Evolutionary conservation across 2,113 vertebrate species (phyloP), one percentile per base, ranked within the genome.

Genomic region (Elaphurus davidianus): DNA sequence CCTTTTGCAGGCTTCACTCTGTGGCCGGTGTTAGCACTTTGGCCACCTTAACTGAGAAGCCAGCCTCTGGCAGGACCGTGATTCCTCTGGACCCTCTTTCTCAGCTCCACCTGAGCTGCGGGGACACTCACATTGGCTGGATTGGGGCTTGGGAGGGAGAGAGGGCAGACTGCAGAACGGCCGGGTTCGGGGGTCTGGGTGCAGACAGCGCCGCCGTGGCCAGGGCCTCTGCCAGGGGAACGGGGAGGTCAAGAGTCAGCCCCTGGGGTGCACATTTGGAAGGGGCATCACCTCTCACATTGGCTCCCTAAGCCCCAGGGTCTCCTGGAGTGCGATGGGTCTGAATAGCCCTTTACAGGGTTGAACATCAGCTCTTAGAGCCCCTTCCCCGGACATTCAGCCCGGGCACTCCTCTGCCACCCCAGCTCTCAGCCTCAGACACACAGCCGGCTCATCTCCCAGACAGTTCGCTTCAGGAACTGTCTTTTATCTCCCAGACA

Each of bases 1-100:
- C 76, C 36, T 33, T 15, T 62, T 0, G 2, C 14, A 6, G 64
- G 36, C 23, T 45, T 45, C 6, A 1, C 25, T 43, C 64, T 0
- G 0, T 36, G 52, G 21, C 21, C 5, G 7, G 27, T 40, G 2
- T 5, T 36, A 55, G 11, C 67, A 6, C 36, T 54, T 21, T 21
- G 50, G 3, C 43, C 52, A 50, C 25, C 54, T 30, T 17, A 7
- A 45, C 83, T 6, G 16, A 5, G 40, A 25, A 90, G 33, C 59
- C n/a, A 33, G 28, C 47, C 59, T 1, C 30, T n/a, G 64, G 19
- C 40, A 36, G 30, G 45, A 45, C 84, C 64, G 13, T 5, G n/a
- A 28, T 43, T 52, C 33, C 55, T 87, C 71, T 7, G 30, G 28
- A 9, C 36, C 12, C 11, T 40, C 81, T 74, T 64, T 47, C 81